phyloP scores from a whole-genome alignment of 1,140 invertebrate species.

The Anagrus nilaparvatae region DNA sequence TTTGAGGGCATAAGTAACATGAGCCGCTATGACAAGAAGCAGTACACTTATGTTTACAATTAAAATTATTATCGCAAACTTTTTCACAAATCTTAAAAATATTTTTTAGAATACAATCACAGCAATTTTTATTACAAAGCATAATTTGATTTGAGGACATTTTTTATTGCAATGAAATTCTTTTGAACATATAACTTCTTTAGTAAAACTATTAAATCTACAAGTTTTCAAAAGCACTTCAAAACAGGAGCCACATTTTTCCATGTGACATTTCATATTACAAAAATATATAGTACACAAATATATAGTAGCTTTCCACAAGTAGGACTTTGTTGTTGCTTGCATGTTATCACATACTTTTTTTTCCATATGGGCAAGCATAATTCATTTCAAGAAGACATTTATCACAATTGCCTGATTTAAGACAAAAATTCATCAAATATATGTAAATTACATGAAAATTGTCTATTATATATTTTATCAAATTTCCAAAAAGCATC shows the following conservation, averaged over 20 bases:
- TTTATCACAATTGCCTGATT: conserved; percentile 39
- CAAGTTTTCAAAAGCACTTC: conserved; percentile 72
- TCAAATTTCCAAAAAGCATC: conserved; percentile 59
- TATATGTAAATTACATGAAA: conserved; percentile 58
- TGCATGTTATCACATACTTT: conserved; percentile 53
- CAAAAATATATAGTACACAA: conserved; percentile 70
- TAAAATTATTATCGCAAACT: conserved; percentile 68
- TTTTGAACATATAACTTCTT: conserved; percentile 81
- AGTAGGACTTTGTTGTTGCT: conserved; percentile 55
- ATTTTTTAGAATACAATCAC: conserved; percentile 32
- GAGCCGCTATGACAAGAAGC: conserved; percentile 78
- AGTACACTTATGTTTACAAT: conserved; percentile 81
- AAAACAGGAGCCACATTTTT: conserved; percentile 72
- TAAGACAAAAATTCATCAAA: conserved; percentile 76
- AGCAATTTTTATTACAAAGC: conserved; percentile 73
- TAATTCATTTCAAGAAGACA: conserved; percentile 52
- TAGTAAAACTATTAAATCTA: conserved; percentile 66
- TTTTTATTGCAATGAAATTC: conserved; percentile 82
- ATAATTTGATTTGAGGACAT: conserved; percentile 71
- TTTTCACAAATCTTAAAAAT: conserved; percentile 65
- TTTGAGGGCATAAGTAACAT: conserved; percentile 81
- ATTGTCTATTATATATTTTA: conserved; percentile 66
- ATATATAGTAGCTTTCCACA: conserved; percentile 79
- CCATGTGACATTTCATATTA: conserved; percentile 72
- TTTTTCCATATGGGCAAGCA: conserved; percentile 74